phyloP scores from a whole-genome alignment of 2,113 vertebrate species.

The Castor canadensis region DNA sequence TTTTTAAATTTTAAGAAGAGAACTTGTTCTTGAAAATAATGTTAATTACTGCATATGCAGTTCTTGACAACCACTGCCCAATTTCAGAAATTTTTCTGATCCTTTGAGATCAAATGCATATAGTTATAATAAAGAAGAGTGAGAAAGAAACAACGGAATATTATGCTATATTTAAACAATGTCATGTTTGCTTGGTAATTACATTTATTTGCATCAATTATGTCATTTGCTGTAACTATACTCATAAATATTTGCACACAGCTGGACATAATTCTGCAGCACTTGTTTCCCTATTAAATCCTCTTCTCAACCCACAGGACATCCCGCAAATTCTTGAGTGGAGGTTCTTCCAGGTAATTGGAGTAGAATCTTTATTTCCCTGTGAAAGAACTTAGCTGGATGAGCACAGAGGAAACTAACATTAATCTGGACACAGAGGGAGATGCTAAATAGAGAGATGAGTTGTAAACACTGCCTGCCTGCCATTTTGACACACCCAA shows the following conservation, averaged over 20 bases:
- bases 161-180: constrained; percentile 32
- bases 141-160: background rate
- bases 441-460: constrained; percentile 44
- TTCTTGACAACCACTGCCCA: background rate
- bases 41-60: background rate
- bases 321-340: constrained; percentile 1
- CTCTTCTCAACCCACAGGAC: background rate
- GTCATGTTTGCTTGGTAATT: background rate
- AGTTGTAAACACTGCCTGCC: constrained; percentile 44
- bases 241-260: constrained; percentile 4
- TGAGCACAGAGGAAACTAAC: background rate
- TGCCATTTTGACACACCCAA: constrained; percentile 57
- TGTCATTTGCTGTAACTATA: constrained; percentile 16
- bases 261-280: constrained; percentile 33
- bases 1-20: background rate
- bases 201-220: constrained; percentile 28
- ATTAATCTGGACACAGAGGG: constrained; percentile 51
- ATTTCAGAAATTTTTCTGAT: background rate
- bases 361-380: constrained; percentile 27
- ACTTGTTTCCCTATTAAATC: constrained; percentile 18
- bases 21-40: background rate
- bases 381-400: constrained; percentile 26
- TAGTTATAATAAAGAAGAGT: background rate
- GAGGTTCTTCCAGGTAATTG: constrained; percentile 53
- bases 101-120: constrained; percentile 22